Percentiles rank a stretch among this genome's conserved stretches.
Evolutionary conservation across 2,113 vertebrate genomes (phyloP).

Genomic region (Tamias sibiricus): DNA sequence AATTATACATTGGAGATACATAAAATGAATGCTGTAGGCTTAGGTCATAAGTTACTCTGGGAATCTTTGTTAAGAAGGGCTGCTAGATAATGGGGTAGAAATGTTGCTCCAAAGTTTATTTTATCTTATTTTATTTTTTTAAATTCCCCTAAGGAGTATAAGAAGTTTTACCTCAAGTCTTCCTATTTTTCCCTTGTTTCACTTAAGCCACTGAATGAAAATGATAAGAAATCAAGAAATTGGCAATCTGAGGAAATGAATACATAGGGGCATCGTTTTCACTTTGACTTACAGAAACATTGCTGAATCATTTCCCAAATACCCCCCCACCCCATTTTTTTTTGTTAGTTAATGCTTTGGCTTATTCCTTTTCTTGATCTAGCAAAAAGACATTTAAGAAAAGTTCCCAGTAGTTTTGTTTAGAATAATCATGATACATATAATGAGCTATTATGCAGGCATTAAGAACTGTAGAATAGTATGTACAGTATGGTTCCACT

Average conservation of each 20-base stretch:
- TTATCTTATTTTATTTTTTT: background rate
- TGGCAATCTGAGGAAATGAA: background rate
- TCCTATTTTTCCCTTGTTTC: background rate
- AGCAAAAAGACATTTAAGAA: background rate
- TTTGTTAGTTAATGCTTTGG: background rate
- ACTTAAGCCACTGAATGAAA: background rate
- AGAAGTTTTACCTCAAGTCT: background rate
- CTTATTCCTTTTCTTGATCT: background rate
- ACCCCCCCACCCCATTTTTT: background rate
- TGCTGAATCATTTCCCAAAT: background rate
- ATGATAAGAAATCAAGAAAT: background rate
- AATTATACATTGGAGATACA: background rate
- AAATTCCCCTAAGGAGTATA: background rate
- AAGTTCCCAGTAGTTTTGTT: background rate
- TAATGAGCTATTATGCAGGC: background rate
- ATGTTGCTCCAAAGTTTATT: background rate
- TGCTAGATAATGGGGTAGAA: background rate
- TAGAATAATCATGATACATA: background rate
- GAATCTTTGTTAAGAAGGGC: background rate
- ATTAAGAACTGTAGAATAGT: constrained; percentile 25
- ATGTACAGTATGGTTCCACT: background rate
- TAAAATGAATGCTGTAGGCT: background rate
- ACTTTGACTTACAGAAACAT: background rate
- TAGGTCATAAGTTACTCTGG: background rate
- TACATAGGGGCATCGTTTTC: background rate